Percentiles rank a stretch among this genome's conserved stretches.
Conservation (phyloP, 35 echinoderm and acorn worm genomes). For the Lytechinus pictus region DNA sequence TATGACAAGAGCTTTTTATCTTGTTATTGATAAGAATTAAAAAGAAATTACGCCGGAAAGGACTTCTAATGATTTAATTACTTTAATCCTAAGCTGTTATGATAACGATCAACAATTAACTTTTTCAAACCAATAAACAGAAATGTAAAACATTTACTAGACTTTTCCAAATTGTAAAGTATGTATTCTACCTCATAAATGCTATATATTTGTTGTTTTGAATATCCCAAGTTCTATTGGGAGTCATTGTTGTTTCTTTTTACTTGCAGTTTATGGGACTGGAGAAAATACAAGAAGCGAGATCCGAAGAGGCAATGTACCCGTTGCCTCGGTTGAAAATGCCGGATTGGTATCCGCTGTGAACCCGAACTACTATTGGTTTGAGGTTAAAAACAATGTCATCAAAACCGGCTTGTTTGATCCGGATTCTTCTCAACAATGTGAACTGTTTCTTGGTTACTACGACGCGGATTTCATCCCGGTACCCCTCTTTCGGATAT, state of each 20-base stretch:
- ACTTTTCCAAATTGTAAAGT: no score
- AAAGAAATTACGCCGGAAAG: no score
- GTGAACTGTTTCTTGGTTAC: background rate
- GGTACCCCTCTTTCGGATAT: conserved; percentile 20
- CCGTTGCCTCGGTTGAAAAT: background rate
- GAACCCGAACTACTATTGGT: conserved; percentile 29
- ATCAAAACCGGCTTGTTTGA: conserved; percentile 3
- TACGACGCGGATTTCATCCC: background rate
- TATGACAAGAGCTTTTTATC: no score
- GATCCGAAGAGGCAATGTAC: conserved; percentile 17
- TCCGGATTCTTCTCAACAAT: background rate
- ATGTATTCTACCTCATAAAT: no score
- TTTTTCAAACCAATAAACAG: no score
- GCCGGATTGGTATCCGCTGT: background rate
- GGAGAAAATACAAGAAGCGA: conserved; percentile 4
- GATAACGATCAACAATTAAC: no score
- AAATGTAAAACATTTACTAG: no score
- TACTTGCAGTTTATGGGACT: background rate
- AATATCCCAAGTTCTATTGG: no score
- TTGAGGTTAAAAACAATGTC: background rate
- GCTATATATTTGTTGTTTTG: no score
- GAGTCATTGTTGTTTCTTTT: background rate
- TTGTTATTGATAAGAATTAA: no score
- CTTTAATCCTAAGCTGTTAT: no score
- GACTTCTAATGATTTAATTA: no score